These are phyloP conservation scores for Meloe dianella DNA, from an alignment of 2,888 invertebrate species.

Conservation along the genomic window DNA sequence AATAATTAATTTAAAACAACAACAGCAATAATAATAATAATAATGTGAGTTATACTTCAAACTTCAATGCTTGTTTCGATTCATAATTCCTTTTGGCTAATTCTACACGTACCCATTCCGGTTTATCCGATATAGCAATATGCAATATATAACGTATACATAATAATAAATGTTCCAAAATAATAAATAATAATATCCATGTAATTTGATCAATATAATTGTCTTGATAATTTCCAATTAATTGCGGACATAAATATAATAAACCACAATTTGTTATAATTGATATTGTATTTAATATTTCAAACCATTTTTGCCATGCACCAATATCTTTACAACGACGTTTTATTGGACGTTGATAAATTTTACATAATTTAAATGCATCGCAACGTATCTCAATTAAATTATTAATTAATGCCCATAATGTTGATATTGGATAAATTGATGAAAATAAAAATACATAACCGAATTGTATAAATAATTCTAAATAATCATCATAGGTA, in stretches of 20 bases:
- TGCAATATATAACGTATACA: slow-evolving; percentile 70
- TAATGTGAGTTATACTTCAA: slow-evolving; percentile 58
- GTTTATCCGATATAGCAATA: slow-evolving; percentile 73
- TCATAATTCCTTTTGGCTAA: slow-evolving; percentile 68
- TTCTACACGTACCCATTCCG: slow-evolving; percentile 70
- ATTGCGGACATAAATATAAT: slow-evolving; percentile 71
- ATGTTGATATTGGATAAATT: slow-evolving; percentile 76
- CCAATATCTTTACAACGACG: slow-evolving; percentile 73
- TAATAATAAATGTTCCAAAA: slow-evolving; percentile 72
- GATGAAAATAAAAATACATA: slow-evolving; percentile 80
- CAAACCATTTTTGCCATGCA: slow-evolving; percentile 78
- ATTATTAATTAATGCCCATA: slow-evolving; percentile 77
- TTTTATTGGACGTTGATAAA: slow-evolving; percentile 72
- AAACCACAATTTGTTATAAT: slow-evolving; percentile 79
- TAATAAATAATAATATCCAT: slow-evolving; percentile 69
- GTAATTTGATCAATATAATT: slow-evolving; percentile 52
- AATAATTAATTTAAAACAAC: slow-evolving; percentile 22
- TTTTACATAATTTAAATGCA: slow-evolving; percentile 75
- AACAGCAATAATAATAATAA: slow-evolving; percentile 21
- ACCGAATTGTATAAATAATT: slow-evolving; percentile 80
- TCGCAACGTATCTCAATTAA: slow-evolving; percentile 76
- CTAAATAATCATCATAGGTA: slow-evolving; percentile 78
- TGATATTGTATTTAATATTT: slow-evolving; percentile 70
- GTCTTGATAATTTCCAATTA: slow-evolving; percentile 54
- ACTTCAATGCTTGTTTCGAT: slow-evolving; percentile 68